A percentile compares a stretch with the other conserved stretches of the same genome.
Conservation (phyloP, 37 sponge, comb jelly and placozoan genomes). For the Mnemiopsis leidyi region DNA sequence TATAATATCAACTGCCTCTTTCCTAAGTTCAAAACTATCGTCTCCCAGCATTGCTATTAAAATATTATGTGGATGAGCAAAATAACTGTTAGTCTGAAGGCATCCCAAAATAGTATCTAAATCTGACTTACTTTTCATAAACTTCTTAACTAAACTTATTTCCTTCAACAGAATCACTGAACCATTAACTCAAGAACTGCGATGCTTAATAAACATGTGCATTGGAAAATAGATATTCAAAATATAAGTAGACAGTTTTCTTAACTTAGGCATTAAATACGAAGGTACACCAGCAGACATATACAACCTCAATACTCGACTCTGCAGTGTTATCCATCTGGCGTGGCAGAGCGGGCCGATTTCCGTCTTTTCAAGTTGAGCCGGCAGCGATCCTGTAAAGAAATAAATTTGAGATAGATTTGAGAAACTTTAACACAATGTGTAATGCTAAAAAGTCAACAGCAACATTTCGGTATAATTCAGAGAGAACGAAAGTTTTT, state of each 20-base stretch:
- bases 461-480: too few relatives aligned
- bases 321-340: not conserved
- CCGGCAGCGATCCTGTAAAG: not conserved
- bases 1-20: not conserved
- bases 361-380: not conserved
- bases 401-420: not conserved
- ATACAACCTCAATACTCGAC: not conserved
- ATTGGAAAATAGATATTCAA: not conserved
- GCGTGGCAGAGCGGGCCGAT: not conserved
- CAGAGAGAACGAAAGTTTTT: too few relatives aligned
- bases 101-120: not conserved
- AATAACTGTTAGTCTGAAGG: not conserved
- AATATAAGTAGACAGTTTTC: not conserved
- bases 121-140: not conserved
- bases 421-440: too few relatives aligned
- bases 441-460: too few relatives aligned
- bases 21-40: not conserved
- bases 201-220: not conserved
- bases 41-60: not conserved
- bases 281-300: not conserved
- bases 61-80: not conserved
- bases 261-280: not conserved
- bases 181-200: not conserved
- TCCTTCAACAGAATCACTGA: not conserved
- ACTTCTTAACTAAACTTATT: not conserved